Percentiles rank a stretch among this genome's conserved stretches.
phyloP scores from a whole-genome alignment of 2,113 vertebrate genomes.

The Heterotis niloticus region DNA sequence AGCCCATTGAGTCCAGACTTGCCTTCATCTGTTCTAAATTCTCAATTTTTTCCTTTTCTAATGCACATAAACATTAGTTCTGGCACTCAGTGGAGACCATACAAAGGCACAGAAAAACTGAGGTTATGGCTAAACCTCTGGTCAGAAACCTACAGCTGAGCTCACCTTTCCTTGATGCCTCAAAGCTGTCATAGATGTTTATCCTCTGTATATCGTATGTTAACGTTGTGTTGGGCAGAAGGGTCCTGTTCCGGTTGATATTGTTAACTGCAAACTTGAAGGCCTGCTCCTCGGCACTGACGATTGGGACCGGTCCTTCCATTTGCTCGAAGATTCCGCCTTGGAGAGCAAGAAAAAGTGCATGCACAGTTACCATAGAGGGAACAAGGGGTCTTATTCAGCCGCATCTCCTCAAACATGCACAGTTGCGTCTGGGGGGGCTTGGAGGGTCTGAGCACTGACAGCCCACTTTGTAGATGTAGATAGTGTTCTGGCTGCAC shows the following conservation, averaged over 20 bases:
- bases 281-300: conserved; percentile 91
- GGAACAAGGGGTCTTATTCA: neutral
- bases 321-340: conserved; percentile 96
- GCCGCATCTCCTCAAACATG: no score
- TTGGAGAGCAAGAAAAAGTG: conserved; percentile 53
- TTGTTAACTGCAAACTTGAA: conserved; percentile 98
- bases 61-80: neutral
- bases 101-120: neutral
- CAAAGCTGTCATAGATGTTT: conserved; percentile 98
- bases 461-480: conserved; percentile 34
- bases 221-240: conserved; percentile 94
- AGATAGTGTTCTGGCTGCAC: conserved; percentile 38
- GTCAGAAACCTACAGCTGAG: conserved; percentile 12
- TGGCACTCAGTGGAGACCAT: neutral
- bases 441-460: conserved; percentile 16
- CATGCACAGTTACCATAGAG: conserved; percentile 20
- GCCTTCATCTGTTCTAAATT: neutral
- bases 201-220: conserved; percentile 99
- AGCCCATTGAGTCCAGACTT: no score
- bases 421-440: no score
- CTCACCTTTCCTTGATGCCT: conserved; percentile 96
- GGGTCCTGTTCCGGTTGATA: conserved; percentile 94
- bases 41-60: no score
- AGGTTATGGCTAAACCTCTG: neutral
- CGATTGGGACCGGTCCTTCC: conserved; percentile 83